phyloP scores from a whole-genome alignment of 1,140 invertebrate species.

The Sitodiplosis mosellana region DNA sequence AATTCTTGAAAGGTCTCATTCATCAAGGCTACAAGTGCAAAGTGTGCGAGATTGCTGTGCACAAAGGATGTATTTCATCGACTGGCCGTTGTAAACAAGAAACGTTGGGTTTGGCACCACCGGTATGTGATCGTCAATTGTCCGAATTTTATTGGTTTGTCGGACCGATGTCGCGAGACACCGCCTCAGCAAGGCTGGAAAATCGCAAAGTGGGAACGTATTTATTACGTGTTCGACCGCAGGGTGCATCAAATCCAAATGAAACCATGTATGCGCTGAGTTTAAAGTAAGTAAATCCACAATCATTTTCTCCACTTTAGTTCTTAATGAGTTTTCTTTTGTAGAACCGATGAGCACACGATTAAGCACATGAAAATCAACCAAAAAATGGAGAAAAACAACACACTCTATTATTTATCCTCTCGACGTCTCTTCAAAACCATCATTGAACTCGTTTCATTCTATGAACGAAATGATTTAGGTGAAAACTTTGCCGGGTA shows the following conservation, averaged over 20 bases:
- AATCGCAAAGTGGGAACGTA: conserved; percentile 71
- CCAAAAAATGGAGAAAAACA: conserved; percentile 33
- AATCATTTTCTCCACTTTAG: conserved; percentile 1
- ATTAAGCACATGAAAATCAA: conserved; percentile 82
- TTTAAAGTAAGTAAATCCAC: conserved; percentile 51
- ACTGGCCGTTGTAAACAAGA: conserved; percentile 47
- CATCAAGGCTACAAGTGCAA: conserved; percentile 59
- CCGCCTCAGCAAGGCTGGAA: conserved; percentile 58
- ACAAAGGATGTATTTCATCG: conserved; percentile 57
- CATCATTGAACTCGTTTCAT: conserved; percentile 72
- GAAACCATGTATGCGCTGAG: conserved; percentile 73
- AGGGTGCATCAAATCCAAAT: conserved; percentile 30
- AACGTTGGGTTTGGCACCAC: conserved; percentile 29
- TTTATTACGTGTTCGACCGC: conserved; percentile 63
- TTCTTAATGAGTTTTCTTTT: conserved; percentile 1
- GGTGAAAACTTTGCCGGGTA: conserved; percentile 80
- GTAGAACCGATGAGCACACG: conserved; percentile 21
- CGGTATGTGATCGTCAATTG: conserved; percentile 23
- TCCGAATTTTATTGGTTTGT: conserved; percentile 40
- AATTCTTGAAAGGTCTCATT: conserved; percentile 79
- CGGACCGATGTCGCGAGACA: conserved; percentile 71
- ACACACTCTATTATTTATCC: conserved; percentile 60
- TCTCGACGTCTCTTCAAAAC: conserved; percentile 79
- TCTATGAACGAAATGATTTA: conserved; percentile 74
- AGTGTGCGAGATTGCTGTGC: conserved; percentile 48